Percentiles rank a stretch among this genome's conserved stretches.
phyloP scores from a whole-genome alignment of 2,797 vertebrate genomes.

The Sciaenops ocellatus region DNA sequence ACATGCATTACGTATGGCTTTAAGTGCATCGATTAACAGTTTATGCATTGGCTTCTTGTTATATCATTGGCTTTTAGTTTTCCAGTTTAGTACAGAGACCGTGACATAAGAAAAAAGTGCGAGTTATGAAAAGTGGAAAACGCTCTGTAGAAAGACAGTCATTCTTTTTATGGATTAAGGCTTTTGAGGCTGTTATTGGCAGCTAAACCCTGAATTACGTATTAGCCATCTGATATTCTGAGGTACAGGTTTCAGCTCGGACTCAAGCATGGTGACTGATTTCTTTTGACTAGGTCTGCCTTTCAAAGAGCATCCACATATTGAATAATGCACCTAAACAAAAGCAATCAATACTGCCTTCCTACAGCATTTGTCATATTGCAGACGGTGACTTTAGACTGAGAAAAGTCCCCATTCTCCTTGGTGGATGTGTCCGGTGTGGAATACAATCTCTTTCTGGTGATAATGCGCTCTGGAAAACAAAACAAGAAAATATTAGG shows the following conservation, averaged over 20 bases:
- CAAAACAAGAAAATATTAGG: conserved; percentile 8
- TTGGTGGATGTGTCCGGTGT: conserved; percentile 47
- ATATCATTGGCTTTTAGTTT: conserved; percentile 43
- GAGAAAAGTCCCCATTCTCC: conserved; percentile 49
- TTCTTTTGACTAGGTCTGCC: conserved; percentile 50
- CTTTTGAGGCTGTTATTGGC: conserved; percentile 69
- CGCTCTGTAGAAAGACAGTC: conserved; percentile 54
- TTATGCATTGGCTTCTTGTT: conserved; percentile 24
- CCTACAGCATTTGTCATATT: conserved; percentile 46
- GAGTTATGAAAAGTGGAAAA: conserved; percentile 52
- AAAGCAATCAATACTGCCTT: conserved; percentile 48
- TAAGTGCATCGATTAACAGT: conserved; percentile 42
- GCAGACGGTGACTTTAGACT: conserved; percentile 30
- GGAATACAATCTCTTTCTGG: conserved; percentile 42
- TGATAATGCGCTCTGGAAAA: conserved; percentile 65
- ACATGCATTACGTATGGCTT: conserved; percentile 67
- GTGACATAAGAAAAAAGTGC: conserved; percentile 1
- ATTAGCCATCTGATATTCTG: conserved; percentile 37
- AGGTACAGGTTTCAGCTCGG: conserved; percentile 48
- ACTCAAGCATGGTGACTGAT: conserved; percentile 35
- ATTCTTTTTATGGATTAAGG: conserved; percentile 74
- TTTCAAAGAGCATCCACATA: conserved; percentile 53
- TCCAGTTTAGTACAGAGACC: conserved; percentile 44
- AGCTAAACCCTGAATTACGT: conserved; percentile 60
- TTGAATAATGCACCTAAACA: conserved; percentile 50